Evolutionary conservation across 2,888 invertebrate genomes (phyloP), one percentile per base, ranked within the genome.

Genomic region (Hydropsyche betteni): DNA sequence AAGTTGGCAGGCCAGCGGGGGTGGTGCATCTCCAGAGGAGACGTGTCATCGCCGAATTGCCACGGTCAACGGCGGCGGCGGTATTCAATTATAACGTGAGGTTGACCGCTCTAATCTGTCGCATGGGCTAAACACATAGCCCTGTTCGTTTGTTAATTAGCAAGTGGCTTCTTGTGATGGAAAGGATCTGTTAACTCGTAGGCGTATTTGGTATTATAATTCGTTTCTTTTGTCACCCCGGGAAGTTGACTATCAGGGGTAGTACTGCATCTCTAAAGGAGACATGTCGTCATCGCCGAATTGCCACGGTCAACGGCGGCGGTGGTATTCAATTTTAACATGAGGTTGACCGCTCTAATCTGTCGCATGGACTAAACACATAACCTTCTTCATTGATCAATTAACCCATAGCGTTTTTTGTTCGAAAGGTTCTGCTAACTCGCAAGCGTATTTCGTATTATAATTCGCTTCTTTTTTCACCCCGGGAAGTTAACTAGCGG

Each of bases 1-100:
- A 34, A 64, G 64, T 64, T 64, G 36, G 64, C 64, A 64, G 34
- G n/a, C 34, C 64, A 64, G 36, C 36, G 36, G 64, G 64, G 61
- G 61, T 33, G 33, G 64, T 36, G 34, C 64, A 34, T 64, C 36
- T 64, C 10, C 64, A 12, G 34, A 34, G 34, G 64, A 16, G 14
- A 64, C 34, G 24, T 24, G 24, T 24, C 24, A 24, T 24, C 2
- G 24, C 24, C 24, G 24, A 24, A 24, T 24, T 24, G 24, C 24
- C 24, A 24, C 24, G 24, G 24, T 24, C 61, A 61, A 61, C 5
- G 16, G 2, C 24, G 24, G 24, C 24, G 24, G 61, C 61, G 33
- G 33, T 61, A 24, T 24, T 24, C 24, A 24, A 24, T 24, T 24
- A 24, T 24, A 24, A 24, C 24, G 2, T 24, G 24, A 24, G 24